phyloP scores from a whole-genome alignment of 2,888 invertebrate genomes.

The Sarcophaga subvicina region DNA sequence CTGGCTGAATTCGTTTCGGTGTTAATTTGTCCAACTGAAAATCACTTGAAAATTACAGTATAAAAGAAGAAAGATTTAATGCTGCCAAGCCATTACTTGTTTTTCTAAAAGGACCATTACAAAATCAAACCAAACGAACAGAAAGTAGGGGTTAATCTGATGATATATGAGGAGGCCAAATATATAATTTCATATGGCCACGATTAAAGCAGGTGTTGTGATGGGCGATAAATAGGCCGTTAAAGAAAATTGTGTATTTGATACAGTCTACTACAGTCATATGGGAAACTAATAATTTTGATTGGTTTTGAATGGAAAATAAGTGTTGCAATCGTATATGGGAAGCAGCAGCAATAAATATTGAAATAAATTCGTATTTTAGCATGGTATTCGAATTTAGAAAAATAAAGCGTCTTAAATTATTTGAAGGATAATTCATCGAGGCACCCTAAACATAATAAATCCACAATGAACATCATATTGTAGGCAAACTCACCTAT shows the following conservation, averaged over 20 bases:
- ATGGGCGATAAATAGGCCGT: constrained; percentile 5
- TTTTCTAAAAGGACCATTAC: constrained; percentile 52
- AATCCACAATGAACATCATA: no score
- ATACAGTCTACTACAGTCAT: neutral
- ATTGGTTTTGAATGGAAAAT: neutral
- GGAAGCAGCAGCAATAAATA: no score
- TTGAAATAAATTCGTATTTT: no score
- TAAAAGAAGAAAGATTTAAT: constrained; percentile 18
- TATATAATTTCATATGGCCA: constrained; percentile 28
- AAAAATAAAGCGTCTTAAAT: no score
- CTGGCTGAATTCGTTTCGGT: neutral
- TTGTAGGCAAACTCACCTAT: no score
- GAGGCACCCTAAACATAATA: no score
- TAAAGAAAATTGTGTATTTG: constrained; percentile 1
- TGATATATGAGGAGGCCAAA: constrained; percentile 28
- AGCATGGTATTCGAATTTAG: no score
- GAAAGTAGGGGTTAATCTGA: constrained; percentile 7
- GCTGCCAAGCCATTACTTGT: constrained; percentile 54
- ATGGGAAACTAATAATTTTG: neutral
- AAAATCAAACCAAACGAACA: constrained; percentile 21
- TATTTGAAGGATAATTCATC: no score
- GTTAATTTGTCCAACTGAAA: constrained; percentile 60
- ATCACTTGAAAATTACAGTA: constrained; percentile 57
- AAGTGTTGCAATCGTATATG: no score
- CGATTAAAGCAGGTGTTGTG: constrained; percentile 50